phyloP scores from a whole-genome alignment of 2,797 vertebrate genomes.

The Ciconia nigra region DNA sequence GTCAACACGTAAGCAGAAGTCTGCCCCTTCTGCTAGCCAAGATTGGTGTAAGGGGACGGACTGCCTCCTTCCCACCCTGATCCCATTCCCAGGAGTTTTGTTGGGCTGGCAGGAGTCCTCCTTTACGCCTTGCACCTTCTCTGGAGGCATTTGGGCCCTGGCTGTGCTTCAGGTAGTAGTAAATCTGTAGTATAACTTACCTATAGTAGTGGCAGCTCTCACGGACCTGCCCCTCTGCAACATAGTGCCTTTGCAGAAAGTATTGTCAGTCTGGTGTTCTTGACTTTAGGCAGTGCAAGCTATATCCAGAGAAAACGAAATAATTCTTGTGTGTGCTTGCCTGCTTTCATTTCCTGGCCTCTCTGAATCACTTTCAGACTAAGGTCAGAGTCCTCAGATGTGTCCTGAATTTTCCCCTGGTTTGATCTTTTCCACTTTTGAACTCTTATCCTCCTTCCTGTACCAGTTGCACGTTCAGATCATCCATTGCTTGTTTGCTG shows the following conservation, averaged over 20 bases:
- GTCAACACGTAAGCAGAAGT: background rate
- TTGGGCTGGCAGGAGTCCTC: background rate
- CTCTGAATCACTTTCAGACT: background rate
- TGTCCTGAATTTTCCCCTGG: background rate
- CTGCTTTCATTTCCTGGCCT: background rate
- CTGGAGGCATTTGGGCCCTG: background rate
- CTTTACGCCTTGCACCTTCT: background rate
- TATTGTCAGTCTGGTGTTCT: background rate
- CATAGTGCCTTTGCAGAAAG: background rate
- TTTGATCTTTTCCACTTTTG: background rate
- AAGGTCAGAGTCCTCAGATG: background rate
- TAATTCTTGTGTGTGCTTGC: background rate
- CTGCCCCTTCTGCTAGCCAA: background rate
- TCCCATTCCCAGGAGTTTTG: background rate
- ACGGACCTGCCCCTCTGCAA: background rate
- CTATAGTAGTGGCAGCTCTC: background rate
- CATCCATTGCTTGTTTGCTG: background rate
- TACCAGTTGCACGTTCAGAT: background rate
- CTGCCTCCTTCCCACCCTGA: background rate
- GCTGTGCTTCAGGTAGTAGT: background rate
- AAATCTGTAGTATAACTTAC: background rate
- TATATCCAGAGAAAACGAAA: background rate
- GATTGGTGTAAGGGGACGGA: background rate
- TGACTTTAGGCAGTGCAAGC: background rate
- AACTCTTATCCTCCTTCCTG: background rate